Percentiles rank a stretch among this genome's conserved stretches.
Conservation (phyloP, 2,888 invertebrate species). For the Clostera curtula region DNA sequence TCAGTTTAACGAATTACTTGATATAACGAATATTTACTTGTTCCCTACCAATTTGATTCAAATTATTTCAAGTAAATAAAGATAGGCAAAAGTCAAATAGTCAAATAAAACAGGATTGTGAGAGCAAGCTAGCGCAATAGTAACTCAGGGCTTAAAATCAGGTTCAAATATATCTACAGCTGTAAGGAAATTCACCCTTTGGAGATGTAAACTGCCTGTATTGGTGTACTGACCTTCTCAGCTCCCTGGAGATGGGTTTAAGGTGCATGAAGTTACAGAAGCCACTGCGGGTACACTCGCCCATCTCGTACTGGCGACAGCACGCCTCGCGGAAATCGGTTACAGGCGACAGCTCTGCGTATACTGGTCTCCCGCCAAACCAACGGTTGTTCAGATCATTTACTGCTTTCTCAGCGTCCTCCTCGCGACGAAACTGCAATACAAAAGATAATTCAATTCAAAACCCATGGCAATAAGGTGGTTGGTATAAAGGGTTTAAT, state of each 20-base stretch:
- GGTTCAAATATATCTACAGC: neutral
- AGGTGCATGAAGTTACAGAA: constrained; percentile 99
- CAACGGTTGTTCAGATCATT: constrained; percentile 98
- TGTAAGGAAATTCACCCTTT: neutral
- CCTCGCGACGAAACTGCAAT: constrained; percentile 92
- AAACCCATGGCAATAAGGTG: too few species aligned
- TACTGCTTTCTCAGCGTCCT: constrained; percentile 98
- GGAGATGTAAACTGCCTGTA: neutral
- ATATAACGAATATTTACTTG: too few species aligned
- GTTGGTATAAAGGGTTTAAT: too few species aligned
- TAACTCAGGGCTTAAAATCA: too few species aligned
- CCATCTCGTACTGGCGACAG: constrained; percentile 99
- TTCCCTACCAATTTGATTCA: too few species aligned
- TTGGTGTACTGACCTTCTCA: constrained; percentile 79
- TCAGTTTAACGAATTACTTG: too few species aligned
- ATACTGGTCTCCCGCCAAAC: constrained; percentile 98
- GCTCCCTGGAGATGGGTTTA: constrained; percentile 97
- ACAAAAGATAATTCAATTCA: neutral
- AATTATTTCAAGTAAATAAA: too few species aligned
- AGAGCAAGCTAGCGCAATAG: too few species aligned
- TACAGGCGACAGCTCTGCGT: constrained; percentile 98
- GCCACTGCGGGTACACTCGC: constrained; percentile 98
- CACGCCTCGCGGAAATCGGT: constrained; percentile 99
- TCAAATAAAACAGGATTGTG: too few species aligned
- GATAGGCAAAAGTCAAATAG: too few species aligned